phyloP scores from a whole-genome alignment of 92 coral and sea anemone genomes.

The Epizoanthus stellaris region DNA sequence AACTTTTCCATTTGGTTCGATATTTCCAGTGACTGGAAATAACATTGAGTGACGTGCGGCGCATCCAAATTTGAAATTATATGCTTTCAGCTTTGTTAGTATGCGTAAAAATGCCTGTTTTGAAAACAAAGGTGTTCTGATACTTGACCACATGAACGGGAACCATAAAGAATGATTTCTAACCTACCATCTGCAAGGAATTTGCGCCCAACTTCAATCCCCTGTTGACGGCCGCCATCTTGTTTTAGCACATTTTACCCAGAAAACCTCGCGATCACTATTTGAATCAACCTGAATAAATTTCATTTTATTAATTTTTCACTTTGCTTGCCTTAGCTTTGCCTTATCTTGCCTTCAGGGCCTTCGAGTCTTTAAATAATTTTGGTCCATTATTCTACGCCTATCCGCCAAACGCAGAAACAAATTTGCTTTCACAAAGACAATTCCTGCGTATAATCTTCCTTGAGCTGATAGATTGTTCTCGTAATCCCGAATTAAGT shows the following conservation, averaged over 20 bases:
- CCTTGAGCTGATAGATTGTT: neutral
- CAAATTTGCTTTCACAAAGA: neutral
- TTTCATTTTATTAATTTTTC: neutral
- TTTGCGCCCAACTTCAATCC: constrained; percentile 19
- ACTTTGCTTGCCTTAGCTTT: neutral
- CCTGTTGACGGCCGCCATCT: constrained; percentile 21
- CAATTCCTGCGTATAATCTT: neutral
- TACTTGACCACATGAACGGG: neutral
- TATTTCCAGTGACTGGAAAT: neutral
- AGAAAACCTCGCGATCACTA: neutral
- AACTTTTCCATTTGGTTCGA: neutral
- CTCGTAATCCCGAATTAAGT: constrained; percentile 7
- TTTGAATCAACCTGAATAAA: no score
- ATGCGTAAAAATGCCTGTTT: neutral
- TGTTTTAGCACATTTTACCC: constrained; percentile 2
- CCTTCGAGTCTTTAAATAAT: no score
- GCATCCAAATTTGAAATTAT: neutral
- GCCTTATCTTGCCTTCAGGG: no score
- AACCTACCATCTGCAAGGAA: constrained; percentile 33
- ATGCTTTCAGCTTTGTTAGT: neutral
- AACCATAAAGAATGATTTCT: neutral
- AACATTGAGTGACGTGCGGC: no score
- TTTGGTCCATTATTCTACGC: neutral
- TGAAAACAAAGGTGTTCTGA: neutral
- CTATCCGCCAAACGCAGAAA: neutral